Evolutionary conservation across 2,888 invertebrate genomes (phyloP).

Genomic region (Ischnura elegans): DNA sequence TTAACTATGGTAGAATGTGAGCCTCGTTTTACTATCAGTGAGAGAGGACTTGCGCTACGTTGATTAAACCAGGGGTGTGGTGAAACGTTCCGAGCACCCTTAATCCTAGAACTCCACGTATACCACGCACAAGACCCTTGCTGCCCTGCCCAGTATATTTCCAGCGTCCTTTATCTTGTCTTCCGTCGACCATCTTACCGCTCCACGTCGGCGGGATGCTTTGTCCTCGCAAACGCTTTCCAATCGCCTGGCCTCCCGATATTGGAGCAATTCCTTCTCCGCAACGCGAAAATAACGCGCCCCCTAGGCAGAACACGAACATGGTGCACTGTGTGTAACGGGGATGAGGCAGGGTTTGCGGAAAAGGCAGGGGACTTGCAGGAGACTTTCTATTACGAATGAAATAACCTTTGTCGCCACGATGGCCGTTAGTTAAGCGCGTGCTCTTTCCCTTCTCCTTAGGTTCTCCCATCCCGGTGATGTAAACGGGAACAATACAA

Average conservation of each 20-base stretch:
- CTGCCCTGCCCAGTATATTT: no score
- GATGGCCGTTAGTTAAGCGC: background rate
- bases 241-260: conserved; percentile 37
- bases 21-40: no score
- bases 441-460: background rate
- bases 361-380: background rate
- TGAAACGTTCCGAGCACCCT: no score
- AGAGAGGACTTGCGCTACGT: no score
- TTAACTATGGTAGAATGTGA: no score
- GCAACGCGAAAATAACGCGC: background rate
- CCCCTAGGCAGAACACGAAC: background rate
- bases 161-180: no score
- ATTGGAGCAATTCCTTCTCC: conserved; percentile 14
- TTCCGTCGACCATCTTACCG: background rate
- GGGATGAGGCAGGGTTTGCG: background rate
- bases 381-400: conserved; percentile 15
- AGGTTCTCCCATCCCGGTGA: background rate
- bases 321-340: background rate
- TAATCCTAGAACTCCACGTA: no score
- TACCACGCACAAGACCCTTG: no score
- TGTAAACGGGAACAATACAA: conserved; percentile 29
- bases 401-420: conserved; percentile 14
- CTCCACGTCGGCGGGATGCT: background rate
- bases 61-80: no score
- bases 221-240: conserved; percentile 24